Percentiles rank a stretch among this genome's conserved stretches.
These are phyloP conservation scores for Cheilosia soror DNA, from an alignment of 2,888 invertebrate genomes.

Conservation along the genomic window DNA sequence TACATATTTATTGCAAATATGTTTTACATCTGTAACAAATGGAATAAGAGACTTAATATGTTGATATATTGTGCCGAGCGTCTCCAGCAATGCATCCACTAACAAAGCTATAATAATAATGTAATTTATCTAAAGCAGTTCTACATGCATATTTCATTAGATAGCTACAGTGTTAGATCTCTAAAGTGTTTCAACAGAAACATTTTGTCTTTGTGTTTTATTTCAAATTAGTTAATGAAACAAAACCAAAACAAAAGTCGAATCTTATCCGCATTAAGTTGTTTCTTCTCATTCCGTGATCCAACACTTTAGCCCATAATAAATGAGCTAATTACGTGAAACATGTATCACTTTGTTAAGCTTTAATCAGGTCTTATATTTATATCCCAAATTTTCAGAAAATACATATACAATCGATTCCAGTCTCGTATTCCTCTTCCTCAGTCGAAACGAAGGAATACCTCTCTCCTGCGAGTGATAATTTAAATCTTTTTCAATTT, in stretches of 20 bases:
- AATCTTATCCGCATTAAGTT: slow-evolving; percentile 57
- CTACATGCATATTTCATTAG: too few relatives aligned
- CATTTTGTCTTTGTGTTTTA: slow-evolving; percentile 6
- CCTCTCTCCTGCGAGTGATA: slow-evolving; percentile 33
- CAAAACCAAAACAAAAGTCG: slow-evolving; percentile 13
- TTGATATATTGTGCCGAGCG: too few relatives aligned
- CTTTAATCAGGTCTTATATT: slow-evolving; percentile 70
- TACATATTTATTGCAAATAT: too few relatives aligned
- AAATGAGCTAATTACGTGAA: slow-evolving; percentile 70
- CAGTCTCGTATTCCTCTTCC: slow-evolving; percentile 47
- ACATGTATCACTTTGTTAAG: slow-evolving; percentile 75
- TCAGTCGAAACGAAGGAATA: not conserved
- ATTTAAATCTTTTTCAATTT: slow-evolving; percentile 66
- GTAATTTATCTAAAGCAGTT: too few relatives aligned
- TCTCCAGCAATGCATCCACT: too few relatives aligned
- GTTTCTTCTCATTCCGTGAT: slow-evolving; percentile 38
- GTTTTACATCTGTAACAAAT: too few relatives aligned
- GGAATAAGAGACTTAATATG: too few relatives aligned
- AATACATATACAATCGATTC: slow-evolving; percentile 16
- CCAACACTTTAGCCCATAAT: slow-evolving; percentile 63
- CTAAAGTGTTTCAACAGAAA: not conserved
- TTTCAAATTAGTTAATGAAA: slow-evolving; percentile 35
- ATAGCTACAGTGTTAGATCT: too few relatives aligned
- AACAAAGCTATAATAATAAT: too few relatives aligned
- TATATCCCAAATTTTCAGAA: slow-evolving; percentile 48